phyloP scores from a whole-genome alignment of 37 sponge, comb jelly and placozoan species.

The Spongilla lacustris region DNA sequence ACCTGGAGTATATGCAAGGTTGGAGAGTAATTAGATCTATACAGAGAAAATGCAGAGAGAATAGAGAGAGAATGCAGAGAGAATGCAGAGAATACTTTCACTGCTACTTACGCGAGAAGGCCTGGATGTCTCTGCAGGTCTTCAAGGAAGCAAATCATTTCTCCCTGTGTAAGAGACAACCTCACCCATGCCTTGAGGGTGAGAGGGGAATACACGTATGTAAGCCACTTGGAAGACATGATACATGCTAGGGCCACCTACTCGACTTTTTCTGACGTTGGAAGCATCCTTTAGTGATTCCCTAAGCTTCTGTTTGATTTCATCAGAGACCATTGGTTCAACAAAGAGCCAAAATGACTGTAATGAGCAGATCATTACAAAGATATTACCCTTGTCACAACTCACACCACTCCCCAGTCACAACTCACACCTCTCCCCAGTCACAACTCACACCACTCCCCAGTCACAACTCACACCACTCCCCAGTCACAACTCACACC shows the following conservation, averaged over 20 bases:
- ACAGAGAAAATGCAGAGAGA: not conserved
- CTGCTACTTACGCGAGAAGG: slow-evolving; percentile 37
- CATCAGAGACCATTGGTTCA: slow-evolving; percentile 58
- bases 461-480: too few relatives aligned
- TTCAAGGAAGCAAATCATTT: slow-evolving; percentile 40
- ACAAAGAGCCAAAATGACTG: slow-evolving; percentile 83
- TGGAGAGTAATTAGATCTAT: not conserved
- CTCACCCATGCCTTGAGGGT: slow-evolving; percentile 54
- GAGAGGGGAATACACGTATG: too few relatives aligned
- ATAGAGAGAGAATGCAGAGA: not conserved
- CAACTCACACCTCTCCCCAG: too few relatives aligned
- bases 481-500: too few relatives aligned
- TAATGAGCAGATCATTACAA: too few relatives aligned
- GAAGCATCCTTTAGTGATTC: slow-evolving; percentile 55
- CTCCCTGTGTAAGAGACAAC: slow-evolving; percentile 40
- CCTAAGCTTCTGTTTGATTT: slow-evolving; percentile 54
- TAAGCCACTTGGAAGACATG: too few relatives aligned
- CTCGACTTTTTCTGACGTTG: slow-evolving; percentile 72
- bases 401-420: too few relatives aligned
- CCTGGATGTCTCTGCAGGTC: slow-evolving; percentile 69
- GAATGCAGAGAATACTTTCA: not conserved
- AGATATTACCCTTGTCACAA: too few relatives aligned
- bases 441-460: too few relatives aligned
- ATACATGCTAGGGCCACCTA: too few relatives aligned
- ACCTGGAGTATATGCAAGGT: too few relatives aligned